A percentile compares a stretch with the other conserved stretches of the same genome.
These are phyloP conservation scores for Ecdyonurus torrentis DNA, from an alignment of 2,888 invertebrate species.

Conservation along the genomic window DNA sequence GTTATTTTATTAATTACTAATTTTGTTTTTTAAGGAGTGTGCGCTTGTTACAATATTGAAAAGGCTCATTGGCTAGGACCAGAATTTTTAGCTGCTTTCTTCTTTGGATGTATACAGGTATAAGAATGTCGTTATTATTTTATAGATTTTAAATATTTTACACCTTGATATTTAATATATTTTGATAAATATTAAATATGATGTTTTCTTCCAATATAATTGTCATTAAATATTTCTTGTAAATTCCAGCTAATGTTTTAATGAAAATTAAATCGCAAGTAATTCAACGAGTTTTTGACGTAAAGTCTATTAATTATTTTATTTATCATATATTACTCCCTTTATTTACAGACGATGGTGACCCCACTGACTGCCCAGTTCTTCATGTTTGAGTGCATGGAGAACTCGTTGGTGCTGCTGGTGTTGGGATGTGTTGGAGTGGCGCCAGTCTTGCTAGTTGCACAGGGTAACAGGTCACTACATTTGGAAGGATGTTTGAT, in stretches of 20 bases:
- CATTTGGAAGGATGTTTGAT: background rate
- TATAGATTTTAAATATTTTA: too few relatives aligned
- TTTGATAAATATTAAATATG: too few relatives aligned
- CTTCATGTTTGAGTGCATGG: background rate
- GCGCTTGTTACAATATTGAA: background rate
- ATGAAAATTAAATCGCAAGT: too few relatives aligned
- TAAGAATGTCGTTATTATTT: background rate
- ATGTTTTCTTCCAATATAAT: too few relatives aligned
- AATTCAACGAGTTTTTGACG: too few relatives aligned
- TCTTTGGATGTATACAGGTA: background rate
- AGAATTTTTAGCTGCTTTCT: background rate
- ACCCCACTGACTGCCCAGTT: background rate
- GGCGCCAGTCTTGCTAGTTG: background rate
- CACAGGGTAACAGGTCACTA: background rate
- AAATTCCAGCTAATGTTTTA: too few relatives aligned
- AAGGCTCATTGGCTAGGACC: background rate
- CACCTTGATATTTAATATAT: too few relatives aligned
- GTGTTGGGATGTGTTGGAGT: background rate
- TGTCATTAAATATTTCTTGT: too few relatives aligned
- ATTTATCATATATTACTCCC: too few relatives aligned
- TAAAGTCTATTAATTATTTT: too few relatives aligned
- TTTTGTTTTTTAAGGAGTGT: background rate
- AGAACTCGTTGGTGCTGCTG: background rate
- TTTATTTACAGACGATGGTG: background rate
- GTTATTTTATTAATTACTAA: too few relatives aligned